Evolutionary conservation across 2,113 vertebrate species (phyloP).

Genomic region (Tyto alba): DNA sequence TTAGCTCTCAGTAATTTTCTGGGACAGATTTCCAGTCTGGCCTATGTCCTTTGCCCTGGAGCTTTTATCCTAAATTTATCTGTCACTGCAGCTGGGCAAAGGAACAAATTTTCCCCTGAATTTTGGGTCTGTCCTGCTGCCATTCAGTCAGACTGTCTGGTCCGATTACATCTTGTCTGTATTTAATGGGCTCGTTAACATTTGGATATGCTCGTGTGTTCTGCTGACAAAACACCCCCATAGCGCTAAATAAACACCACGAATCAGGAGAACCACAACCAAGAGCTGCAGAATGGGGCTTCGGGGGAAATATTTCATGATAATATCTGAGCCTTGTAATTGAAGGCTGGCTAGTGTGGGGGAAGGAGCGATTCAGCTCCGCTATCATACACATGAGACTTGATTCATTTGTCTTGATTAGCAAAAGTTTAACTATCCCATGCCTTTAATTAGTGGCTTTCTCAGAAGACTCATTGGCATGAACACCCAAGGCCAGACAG

Average conservation of each 20-base stretch:
- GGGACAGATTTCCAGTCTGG: neutral
- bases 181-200: slow-evolving; percentile 53
- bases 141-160: neutral
- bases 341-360: neutral
- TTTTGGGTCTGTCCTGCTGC: slow-evolving; percentile 25
- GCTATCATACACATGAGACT: neutral
- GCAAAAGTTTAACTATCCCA: slow-evolving; percentile 32
- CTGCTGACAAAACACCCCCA: slow-evolving; percentile 30
- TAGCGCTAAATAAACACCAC: slow-evolving; percentile 16
- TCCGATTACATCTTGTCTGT: neutral
- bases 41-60: slow-evolving; percentile 4
- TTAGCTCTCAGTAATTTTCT: neutral
- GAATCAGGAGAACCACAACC: neutral
- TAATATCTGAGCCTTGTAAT: slow-evolving; percentile 34
- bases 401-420: slow-evolving; percentile 63
- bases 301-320: slow-evolving; percentile 35
- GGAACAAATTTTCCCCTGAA: neutral
- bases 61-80: neutral
- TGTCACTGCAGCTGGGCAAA: neutral
- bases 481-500: neutral
- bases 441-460: slow-evolving; percentile 49
- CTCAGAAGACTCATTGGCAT: slow-evolving; percentile 5
- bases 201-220: neutral
- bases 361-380: neutral
- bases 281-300: neutral